These are phyloP conservation scores for Phyllotreta striolata DNA, from an alignment of 2,888 invertebrate species.

Conservation along the genomic window DNA sequence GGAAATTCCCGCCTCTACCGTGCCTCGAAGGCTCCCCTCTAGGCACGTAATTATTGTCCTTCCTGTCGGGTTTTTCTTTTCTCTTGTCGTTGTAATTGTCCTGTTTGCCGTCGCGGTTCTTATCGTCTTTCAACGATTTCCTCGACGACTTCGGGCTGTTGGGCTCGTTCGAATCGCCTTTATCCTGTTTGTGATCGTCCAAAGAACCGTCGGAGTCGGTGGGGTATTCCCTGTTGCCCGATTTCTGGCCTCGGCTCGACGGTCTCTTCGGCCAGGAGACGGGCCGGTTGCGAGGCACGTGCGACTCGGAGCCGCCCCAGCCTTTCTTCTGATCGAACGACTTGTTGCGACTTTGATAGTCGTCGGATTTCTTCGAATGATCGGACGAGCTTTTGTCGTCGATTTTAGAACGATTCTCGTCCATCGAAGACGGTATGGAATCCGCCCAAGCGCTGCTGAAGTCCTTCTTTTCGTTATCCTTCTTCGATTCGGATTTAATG, in stretches of 20 bases:
- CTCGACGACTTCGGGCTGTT: slow-evolving; percentile 40
- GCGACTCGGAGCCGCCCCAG: slow-evolving; percentile 49
- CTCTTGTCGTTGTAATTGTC: slow-evolving; percentile 49
- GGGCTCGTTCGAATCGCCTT: slow-evolving; percentile 48
- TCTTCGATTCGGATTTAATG: slow-evolving; percentile 49
- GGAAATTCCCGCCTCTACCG: slow-evolving; percentile 71
- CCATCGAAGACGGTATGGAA: slow-evolving; percentile 35
- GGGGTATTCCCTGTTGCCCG: slow-evolving; percentile 62
- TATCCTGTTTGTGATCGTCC: slow-evolving; percentile 68
- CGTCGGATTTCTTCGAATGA: slow-evolving; percentile 58
- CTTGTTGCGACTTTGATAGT: slow-evolving; percentile 51
- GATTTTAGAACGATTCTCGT: slow-evolving; percentile 30
- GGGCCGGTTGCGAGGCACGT: slow-evolving; percentile 33
- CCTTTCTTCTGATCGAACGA: slow-evolving; percentile 45
- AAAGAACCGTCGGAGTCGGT: slow-evolving; percentile 81
- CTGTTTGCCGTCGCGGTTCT: slow-evolving; percentile 47
- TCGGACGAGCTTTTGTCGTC: slow-evolving; percentile 53
- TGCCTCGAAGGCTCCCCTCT: slow-evolving; percentile 89
- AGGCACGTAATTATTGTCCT: slow-evolving; percentile 74
- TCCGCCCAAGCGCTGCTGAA: slow-evolving; percentile 45
- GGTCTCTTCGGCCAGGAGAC: slow-evolving; percentile 38
- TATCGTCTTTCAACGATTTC: slow-evolving; percentile 46
- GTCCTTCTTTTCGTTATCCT: slow-evolving; percentile 34
- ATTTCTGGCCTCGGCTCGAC: slow-evolving; percentile 39
- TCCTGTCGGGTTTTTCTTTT: slow-evolving; percentile 54